Base-by-base conservation (phyloP, 2,797 vertebrate genomes). In the Jordanella pulchra region DNA sequence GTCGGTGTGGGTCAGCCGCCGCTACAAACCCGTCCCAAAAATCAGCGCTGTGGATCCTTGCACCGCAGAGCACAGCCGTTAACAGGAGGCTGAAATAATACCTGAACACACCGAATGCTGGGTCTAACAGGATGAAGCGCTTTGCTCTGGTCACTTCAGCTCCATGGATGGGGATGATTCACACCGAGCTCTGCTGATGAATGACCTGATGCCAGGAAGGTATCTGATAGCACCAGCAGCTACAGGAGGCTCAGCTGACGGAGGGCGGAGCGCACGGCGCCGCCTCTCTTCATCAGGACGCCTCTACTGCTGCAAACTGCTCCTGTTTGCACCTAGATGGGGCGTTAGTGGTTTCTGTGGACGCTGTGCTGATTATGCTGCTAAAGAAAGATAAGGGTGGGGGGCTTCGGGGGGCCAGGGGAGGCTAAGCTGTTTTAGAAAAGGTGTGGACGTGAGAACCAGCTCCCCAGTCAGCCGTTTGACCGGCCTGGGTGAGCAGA, bases 41-140 rank as follows among this genome's bases (percentile, higher is more conserved):
- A 75, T 82, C 73, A 79, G 55, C 45, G n/a, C 65, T 71, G 61
- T 54, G 1, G 32, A 67, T 79, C 75, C 70, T 66, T 63, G 51
- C 67, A 50, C 69, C 67, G 32, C 28, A 58, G 12, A 7, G 18
- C 54, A 3, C 25, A 53, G 66, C 1, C 23, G 53, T 44, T 25
- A 10, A 55, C n/a, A 44, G 44, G 11, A 11, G 15, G 28, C 18
- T 14, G 2, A 28, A 9, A 56, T 14, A n/a, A n/a, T 23, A 39
- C 32, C 53, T 27, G 3, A 56, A 27, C 14, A 30, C 28, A 21
- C 48, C 21, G 0, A 50, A 50, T 3, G 48, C 48, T 23, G 48
- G 47, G 15, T 48, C 17, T 18, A 48, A 18, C 47, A 18, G 18
- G 15, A 48, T 48, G 47, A 18, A 21, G 4, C 5, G 1, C 4